Base-by-base conservation (phyloP, 2,797 vertebrate species). In the Gymnoscopelus braueri region DNA sequence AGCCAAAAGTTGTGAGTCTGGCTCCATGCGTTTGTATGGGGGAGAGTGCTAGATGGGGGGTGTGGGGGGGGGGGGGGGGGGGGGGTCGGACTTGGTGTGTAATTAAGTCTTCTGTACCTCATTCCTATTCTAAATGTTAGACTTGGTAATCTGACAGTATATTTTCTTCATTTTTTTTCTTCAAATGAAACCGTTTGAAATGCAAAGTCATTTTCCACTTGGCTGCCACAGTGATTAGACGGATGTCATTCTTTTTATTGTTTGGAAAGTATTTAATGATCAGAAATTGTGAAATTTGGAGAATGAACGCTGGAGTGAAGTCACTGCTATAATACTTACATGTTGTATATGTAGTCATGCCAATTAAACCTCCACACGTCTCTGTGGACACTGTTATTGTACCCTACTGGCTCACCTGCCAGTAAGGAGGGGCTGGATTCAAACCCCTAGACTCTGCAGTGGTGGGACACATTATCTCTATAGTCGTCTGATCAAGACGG, bases 131-230 rank as follows among this genome's bases (percentile, higher is more conserved):
- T 67, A 65, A 63, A 62, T 75, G 12, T 65, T 69, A 29, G 14
- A 32, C 68, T 69, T 71, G 71, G 55, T 75, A 77, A 70, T 83
- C 60, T 75, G 74, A 74, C 39, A 62, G 19, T 19, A 19, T 19
- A 19, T 19, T 19, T 19, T 19, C 19, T 19, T n/a, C n/a, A n/a
- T n/a, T n/a, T 19, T 19, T 19, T 19, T 80, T 54, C 64, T 72
- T 73, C 73, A 81, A 77, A 58, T 80, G 68, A 78, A 64, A 69
- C 67, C 69, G 77, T 75, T 81, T 83, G 72, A 73, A 77, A 81
- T 85, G 67, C 71, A 73, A 87, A 79, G 80, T 84, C 82, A 78
- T 87, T 87, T 84, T 81, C 77, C 75, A 79, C 76, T 83, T 62
- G 60, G 73, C 71, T 87, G 71, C 73, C 7, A 63, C 78, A 64